Evolutionary conservation across 2,888 invertebrate species (phyloP), one percentile per base, ranked within the genome.

Genomic region (Habrosyne pyritoides): DNA sequence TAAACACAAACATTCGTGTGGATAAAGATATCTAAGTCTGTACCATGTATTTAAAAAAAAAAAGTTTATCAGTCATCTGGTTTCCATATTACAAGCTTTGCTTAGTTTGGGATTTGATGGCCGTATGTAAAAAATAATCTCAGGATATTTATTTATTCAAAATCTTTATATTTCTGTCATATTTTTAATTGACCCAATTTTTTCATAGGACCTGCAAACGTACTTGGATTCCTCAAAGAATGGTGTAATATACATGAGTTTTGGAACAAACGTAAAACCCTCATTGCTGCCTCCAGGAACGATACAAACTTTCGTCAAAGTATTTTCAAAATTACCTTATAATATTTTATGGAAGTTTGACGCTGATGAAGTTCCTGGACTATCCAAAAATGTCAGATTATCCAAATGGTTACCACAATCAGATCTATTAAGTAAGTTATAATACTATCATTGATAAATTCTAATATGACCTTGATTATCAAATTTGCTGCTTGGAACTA

Each of bases 161-260:
- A 24, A 5, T 24, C 3, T 5, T 24, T 24, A 24, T 5, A 24
- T 5, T 24, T 3, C 7, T 24, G 24, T 5, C 24, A 24, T 7
- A 24, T 24, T 24, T 5, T 5, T 24, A 24, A 24, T 24, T 24
- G n/a, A n/a, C n/a, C n/a, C n/a, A n/a, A n/a, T n/a, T 33, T n/a
- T 50, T 49, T 68, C 72, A 14, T 61, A 89, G 87, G 82, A 85
- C 26, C 61, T 91, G 0, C 75, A 87, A 67, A 55, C 64, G 0
- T 87, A 81, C 58, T 60, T 91, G 6, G 86, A 89, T 56, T 74
- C 75, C 0, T 86, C 90, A 2, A 73, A 76, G 28, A 66, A 83
- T 24, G 92, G 91, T 0, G 86, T 89, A 0, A 82, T 93, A 21
- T 89, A 86, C 60, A 78, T 93, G 46, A 91, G 91, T 66, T 80